phyloP scores from a whole-genome alignment of 2,797 vertebrate species.

The Syngnathus rostellatus region DNA sequence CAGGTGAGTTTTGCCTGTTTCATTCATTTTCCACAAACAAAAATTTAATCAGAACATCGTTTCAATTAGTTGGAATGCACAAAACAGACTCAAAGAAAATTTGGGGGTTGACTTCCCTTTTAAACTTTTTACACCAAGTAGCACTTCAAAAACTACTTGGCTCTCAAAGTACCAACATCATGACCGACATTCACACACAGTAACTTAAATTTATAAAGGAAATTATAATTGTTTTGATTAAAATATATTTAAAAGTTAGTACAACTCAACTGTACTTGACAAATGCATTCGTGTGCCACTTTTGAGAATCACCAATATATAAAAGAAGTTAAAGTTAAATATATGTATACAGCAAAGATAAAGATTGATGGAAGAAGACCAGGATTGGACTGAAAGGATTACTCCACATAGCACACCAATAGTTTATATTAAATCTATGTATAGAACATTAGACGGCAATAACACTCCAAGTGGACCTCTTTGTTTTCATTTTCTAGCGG shows the following conservation, averaged over 20 bases:
- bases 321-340: not conserved
- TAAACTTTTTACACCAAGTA: too few species aligned
- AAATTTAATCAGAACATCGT: too few species aligned
- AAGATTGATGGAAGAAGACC: not conserved
- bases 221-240: too few species aligned
- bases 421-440: conserved; percentile 44
- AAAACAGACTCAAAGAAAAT: too few species aligned
- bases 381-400: not conserved
- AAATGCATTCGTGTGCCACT: too few species aligned
- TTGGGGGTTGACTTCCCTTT: too few species aligned
- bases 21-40: too few species aligned
- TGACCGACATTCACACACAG: not conserved
- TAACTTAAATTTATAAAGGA: not conserved
- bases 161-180: not conserved
- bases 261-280: too few species aligned
- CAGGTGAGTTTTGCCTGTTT: too few species aligned
- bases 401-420: conserved; percentile 60
- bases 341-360: conserved; percentile 57
- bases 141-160: not conserved
- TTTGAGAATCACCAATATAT: conserved; percentile 15
- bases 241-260: too few species aligned
- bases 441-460: conserved; percentile 34
- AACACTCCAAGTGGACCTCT: conserved; percentile 46
- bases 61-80: too few species aligned
- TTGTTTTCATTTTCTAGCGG: conserved; percentile 46